phyloP scores from a whole-genome alignment of 2,797 vertebrate genomes.

The Mastacembelus armatus region DNA sequence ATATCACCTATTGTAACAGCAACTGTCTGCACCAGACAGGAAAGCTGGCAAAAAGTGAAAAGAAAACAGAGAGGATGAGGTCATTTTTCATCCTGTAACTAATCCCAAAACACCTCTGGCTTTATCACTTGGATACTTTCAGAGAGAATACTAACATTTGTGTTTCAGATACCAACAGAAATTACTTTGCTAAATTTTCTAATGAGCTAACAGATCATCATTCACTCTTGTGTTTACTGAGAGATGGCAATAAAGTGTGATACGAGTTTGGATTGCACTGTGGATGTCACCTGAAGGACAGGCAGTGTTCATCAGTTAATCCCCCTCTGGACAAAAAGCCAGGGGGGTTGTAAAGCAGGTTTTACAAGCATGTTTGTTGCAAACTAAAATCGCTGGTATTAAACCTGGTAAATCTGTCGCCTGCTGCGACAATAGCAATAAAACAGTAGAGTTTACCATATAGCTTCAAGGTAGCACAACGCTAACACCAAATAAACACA shows the following conservation, averaged over 20 bases:
- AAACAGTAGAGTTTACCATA: conserved; percentile 67
- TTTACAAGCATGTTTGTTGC: conserved; percentile 77
- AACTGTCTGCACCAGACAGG: conserved; percentile 62
- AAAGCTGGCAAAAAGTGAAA: conserved; percentile 71
- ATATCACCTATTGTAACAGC: conserved; percentile 76
- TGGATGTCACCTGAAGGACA: conserved; percentile 83
- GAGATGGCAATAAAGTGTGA: conserved; percentile 64
- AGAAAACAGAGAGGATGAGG: conserved; percentile 65
- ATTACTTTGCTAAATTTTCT: conserved; percentile 45
- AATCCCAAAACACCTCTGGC: conserved; percentile 57
- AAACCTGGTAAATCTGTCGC: conserved; percentile 77
- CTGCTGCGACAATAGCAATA: conserved; percentile 76
- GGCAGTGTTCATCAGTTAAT: conserved; percentile 76
- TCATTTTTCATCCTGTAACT: conserved; percentile 69
- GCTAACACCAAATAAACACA: conserved; percentile 40
- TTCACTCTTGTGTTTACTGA: conserved; percentile 54
- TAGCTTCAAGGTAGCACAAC: conserved; percentile 69
- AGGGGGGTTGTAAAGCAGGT: conserved; percentile 76
- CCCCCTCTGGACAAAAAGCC: conserved; percentile 74
- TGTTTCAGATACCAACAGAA: conserved; percentile 33
- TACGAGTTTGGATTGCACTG: conserved; percentile 61
- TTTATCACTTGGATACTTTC: conserved; percentile 52
- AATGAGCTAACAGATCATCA: conserved; percentile 69
- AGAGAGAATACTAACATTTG: conserved; percentile 36
- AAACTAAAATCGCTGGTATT: conserved; percentile 77